phyloP scores from a whole-genome alignment of 2,797 vertebrate genomes.

The Hydrolagus colliei region DNA sequence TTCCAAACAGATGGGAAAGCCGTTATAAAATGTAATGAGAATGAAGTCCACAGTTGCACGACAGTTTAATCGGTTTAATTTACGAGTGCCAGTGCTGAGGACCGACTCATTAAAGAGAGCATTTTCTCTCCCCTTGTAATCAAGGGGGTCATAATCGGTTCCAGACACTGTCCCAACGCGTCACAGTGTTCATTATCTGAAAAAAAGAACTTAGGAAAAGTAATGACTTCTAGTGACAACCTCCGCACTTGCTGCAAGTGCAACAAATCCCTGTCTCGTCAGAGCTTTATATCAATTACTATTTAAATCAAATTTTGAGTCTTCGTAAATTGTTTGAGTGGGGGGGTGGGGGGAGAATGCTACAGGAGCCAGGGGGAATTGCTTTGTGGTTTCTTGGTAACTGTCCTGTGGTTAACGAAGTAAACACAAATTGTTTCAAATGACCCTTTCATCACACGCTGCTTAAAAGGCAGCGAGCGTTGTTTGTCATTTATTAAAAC shows the following conservation, averaged over 20 bases:
- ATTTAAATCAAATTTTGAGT: constrained; percentile 11
- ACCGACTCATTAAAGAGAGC: constrained; percentile 4
- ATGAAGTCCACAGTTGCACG: not conserved
- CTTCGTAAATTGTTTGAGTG: not conserved
- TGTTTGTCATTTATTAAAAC: not conserved
- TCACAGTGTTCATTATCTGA: not conserved
- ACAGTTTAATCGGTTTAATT: constrained; percentile 21
- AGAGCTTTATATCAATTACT: constrained; percentile 7
- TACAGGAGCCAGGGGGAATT: no score
- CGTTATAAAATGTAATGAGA: constrained; percentile 1
- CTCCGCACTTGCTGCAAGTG: not conserved
- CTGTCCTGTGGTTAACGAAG: not conserved
- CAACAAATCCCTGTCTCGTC: not conserved
- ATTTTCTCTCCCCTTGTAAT: not conserved
- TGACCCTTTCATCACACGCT: not conserved
- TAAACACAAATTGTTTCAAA: constrained; percentile 1
- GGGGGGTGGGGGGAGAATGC: not conserved
- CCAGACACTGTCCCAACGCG: not conserved
- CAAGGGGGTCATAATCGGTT: not conserved
- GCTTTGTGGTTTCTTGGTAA: not conserved
- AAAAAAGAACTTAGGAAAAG: not conserved
- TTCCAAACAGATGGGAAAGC: constrained; percentile 21
- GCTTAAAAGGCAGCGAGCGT: not conserved
- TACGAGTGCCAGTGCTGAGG: not conserved
- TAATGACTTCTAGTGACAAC: not conserved